These are phyloP conservation scores for Drosophila biarmipes DNA, from an alignment of 1,140 invertebrate species.

Conservation along the genomic window DNA sequence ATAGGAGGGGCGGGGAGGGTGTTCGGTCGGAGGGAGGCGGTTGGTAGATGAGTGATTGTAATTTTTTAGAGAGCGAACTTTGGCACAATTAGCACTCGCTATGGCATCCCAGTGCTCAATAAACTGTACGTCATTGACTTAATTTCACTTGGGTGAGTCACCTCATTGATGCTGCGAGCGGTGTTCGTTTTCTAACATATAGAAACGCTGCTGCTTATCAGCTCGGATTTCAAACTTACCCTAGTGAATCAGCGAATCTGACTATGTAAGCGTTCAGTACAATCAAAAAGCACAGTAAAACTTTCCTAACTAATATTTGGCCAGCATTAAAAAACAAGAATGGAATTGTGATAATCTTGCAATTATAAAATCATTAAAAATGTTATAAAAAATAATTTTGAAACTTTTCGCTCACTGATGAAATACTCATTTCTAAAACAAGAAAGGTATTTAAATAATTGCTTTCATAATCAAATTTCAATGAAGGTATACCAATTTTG, in stretches of 20 bases:
- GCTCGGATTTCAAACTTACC: background rate
- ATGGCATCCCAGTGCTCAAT: slow-evolving; percentile 9
- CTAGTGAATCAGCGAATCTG: slow-evolving; percentile 16
- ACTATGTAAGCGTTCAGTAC: background rate
- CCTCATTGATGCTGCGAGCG: slow-evolving; percentile 7
- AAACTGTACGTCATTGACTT: slow-evolving; percentile 27
- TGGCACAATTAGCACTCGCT: slow-evolving; percentile 20
- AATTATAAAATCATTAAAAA: no score
- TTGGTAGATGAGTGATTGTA: slow-evolving; percentile 28
- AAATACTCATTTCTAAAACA: no score
- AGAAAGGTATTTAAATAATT: no score
- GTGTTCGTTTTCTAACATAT: slow-evolving; percentile 4
- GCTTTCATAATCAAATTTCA: no score
- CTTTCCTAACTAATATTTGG: background rate
- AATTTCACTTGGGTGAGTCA: slow-evolving; percentile 37
- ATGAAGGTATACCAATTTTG: no score
- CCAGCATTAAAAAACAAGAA: background rate
- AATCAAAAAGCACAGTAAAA: slow-evolving; percentile 1
- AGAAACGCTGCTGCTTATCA: slow-evolving; percentile 19
- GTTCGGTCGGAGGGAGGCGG: background rate
- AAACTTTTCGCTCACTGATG: no score
- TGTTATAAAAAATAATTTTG: background rate
- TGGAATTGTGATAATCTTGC: background rate
- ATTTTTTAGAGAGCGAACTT: slow-evolving; percentile 13
- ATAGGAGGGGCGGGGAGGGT: background rate